Base-by-base conservation (phyloP, 1,140 invertebrate species). In the Vanessa atalanta region DNA sequence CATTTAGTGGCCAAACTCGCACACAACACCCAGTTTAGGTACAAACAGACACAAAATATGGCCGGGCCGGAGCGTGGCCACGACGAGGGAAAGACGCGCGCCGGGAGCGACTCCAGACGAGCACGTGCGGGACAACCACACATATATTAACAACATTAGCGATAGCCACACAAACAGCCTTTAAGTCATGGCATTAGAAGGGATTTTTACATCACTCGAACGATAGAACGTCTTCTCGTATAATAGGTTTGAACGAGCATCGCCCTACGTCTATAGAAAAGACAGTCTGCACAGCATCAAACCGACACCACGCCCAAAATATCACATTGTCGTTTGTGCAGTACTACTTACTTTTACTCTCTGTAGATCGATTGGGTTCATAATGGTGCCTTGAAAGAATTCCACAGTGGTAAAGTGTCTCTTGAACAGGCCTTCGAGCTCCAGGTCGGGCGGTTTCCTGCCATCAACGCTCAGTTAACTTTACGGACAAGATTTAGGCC, bases 361-460 rank as follows among this genome's bases (percentile, higher is more conserved):
- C 94, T 99, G 98, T 77, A 99, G 96, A 95, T 99, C 98, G 94
- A 99, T 99, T 91, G 98, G 98, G 95, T 99, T 99, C 99, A 99
- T 99, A 93, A 99, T 99, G 94, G 98, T 99, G 93, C 98, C 99
- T 95, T 99, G 98, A 96, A 99, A 99, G 96, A 99, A 99, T 95
- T 99, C 98, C 94, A 99, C 98, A 90, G 98, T 99, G 86, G 98
- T 99, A 95, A 99, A 99, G 95, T 99, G 98, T 94, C 98, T 96
- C 95, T 99, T 99, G 95, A 99, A 98, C 89, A 99, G 96, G 95
- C 98, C 98, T 95, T 99, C 98, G 95, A 99, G 95, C 95, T 99
- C 98, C 94, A 99, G 95, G 95, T 99, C 98, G 91, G 96, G 96
- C 93, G 96, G 96, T 94, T 97, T 97, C 95, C 96, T 97, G 93